These are phyloP conservation scores for Caenorhabditis macrosperma DNA, from an alignment of 2,888 invertebrate genomes.

Conservation along the genomic window DNA sequence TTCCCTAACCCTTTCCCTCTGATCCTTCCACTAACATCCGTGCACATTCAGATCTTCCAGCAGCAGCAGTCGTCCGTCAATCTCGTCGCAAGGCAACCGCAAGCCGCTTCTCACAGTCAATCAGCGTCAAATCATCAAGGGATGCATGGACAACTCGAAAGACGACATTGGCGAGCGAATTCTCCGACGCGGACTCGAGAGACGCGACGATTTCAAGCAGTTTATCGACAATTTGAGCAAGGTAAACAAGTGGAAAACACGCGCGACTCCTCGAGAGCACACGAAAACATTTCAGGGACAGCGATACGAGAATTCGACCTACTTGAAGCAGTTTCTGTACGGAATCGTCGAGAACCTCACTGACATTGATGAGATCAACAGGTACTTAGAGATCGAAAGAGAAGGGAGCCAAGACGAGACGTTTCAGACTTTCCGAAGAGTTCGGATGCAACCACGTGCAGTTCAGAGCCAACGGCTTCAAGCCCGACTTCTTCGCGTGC, in stretches of 20 bases:
- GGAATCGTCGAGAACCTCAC: slow-evolving; percentile 67
- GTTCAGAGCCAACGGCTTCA: slow-evolving; percentile 71
- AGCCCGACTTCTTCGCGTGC: slow-evolving; percentile 75
- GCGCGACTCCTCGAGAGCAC: neutral
- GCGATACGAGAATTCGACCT: slow-evolving; percentile 64
- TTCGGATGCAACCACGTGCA: slow-evolving; percentile 72
- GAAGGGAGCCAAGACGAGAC: slow-evolving; percentile 18
- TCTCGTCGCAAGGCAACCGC: slow-evolving; percentile 66
- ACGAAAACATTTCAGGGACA: slow-evolving; percentile 60
- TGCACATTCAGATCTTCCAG: slow-evolving; percentile 45
- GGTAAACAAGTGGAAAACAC: neutral
- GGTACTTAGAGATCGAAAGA: neutral
- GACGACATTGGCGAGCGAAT: slow-evolving; percentile 76
- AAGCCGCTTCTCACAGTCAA: slow-evolving; percentile 65
- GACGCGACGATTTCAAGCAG: slow-evolving; percentile 68
- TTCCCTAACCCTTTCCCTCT: neutral
- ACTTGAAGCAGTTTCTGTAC: slow-evolving; percentile 68
- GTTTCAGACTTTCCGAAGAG: slow-evolving; percentile 60
- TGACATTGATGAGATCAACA: slow-evolving; percentile 65
- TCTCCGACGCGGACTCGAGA: slow-evolving; percentile 70
- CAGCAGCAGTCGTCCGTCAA: slow-evolving; percentile 55
- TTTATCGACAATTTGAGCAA: slow-evolving; percentile 70
- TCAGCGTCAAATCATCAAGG: slow-evolving; percentile 74
- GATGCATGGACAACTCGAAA: slow-evolving; percentile 75
- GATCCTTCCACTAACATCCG: neutral